phyloP scores from a whole-genome alignment of 2,888 invertebrate genomes.

The Dryadula phaetusa region DNA sequence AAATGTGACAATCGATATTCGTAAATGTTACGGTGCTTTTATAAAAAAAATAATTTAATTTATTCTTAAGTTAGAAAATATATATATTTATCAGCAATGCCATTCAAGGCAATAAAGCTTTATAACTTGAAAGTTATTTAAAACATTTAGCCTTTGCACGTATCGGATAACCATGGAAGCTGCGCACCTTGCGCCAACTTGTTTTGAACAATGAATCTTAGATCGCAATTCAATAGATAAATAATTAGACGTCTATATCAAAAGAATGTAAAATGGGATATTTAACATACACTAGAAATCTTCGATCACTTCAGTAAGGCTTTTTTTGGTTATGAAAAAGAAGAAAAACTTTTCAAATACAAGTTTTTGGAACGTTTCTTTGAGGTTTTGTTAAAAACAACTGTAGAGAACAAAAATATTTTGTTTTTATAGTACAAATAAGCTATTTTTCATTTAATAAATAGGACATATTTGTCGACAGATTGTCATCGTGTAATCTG shows the following conservation, averaged over 20 bases:
- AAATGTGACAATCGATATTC: neutral
- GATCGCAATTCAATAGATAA: conserved; percentile 7
- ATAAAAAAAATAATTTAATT: no score
- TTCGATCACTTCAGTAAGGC: neutral
- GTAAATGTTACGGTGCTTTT: neutral
- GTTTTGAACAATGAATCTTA: conserved; percentile 24
- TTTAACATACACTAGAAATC: neutral
- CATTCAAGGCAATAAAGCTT: conserved; percentile 10
- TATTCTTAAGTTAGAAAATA: no score
- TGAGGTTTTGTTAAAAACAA: neutral
- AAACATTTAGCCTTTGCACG: conserved; percentile 31
- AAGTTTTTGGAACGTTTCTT: neutral
- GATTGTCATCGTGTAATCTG: no score
- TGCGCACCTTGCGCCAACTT: conserved; percentile 33
- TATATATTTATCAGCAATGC: conserved; percentile 9
- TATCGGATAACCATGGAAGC: conserved; percentile 18
- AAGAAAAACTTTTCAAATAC: neutral
- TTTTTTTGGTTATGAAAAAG: conserved; percentile 4
- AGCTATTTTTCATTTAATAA: no score
- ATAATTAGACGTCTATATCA: neutral
- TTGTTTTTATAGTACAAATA: no score
- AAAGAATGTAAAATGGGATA: no score
- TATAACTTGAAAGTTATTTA: conserved; percentile 32
- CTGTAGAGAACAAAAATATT: neutral
- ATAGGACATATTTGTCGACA: no score